Base-by-base conservation (phyloP, 2,888 invertebrate species). In the Scaptodrosophila latifasciaeformis region DNA sequence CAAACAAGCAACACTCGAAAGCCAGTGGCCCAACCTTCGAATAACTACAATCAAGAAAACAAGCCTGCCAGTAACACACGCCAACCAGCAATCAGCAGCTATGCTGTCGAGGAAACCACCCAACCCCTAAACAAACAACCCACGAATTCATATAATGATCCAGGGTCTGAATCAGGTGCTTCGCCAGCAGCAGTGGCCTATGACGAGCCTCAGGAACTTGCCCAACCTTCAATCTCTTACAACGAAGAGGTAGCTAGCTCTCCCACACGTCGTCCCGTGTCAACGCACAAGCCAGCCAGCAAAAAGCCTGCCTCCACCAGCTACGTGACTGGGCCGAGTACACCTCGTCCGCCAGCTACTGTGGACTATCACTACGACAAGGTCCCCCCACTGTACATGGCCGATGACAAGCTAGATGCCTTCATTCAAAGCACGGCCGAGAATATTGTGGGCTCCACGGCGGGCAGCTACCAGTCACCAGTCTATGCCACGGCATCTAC, bases 331-430 rank as follows among this genome's bases (percentile, higher is more conserved):
- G 84, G 89, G 19, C 88, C 88, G 1, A 87, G 88, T 6, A 87
- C 88, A 67, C 87, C 88, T 65, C 87, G 88, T 71, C 87, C 88
- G 66, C 89, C 90, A 0, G 74, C 82, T 37, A 70, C 81, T 1
- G 72, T 81, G 2, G 70, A 64, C 1, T 78, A 84, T 2, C 79
- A 82, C 43, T 79, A 79, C 30, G 70, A 77, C 13, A 78, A 77
- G 39, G 72, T 82, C 15, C 76, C 75, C 0, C 70, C 78, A 1
- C 69, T 82, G 0, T 68, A 78, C 24, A 70, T 82, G 54, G 81
- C 86, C 17, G 79, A 83, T 19, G 82, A 85, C 51, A 85, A 85
- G 55, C 63, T 85, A 19, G 85, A 85, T 24, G 70, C 81, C 0
- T 84, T 85, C 29, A 70, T 79, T 2, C 82, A 80, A 35, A 81